Conservation (phyloP, 2,797 vertebrate species). For the Neopelma chrysocephalum region DNA sequence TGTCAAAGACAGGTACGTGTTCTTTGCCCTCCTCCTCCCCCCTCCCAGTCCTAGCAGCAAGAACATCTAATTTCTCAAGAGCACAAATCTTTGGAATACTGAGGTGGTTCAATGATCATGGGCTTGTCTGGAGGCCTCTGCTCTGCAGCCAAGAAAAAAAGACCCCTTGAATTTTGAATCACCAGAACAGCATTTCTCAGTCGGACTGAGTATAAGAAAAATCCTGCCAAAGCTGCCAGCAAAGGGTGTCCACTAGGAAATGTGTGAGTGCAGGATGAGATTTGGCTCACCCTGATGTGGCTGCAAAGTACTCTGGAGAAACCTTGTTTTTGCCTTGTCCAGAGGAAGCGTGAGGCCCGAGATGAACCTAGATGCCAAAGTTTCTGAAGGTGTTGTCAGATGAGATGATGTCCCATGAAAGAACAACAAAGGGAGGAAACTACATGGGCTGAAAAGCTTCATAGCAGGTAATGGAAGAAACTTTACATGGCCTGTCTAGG, state of each 20-base stretch:
- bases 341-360: accelerated
- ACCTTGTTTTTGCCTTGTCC: background rate
- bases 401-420: background rate
- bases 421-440: background rate
- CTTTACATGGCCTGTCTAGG: background rate
- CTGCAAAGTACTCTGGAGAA: background rate
- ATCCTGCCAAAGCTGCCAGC: background rate
- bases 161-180: background rate
- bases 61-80: background rate
- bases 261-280: too few species aligned
- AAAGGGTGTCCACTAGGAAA: background rate
- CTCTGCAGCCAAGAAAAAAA: background rate
- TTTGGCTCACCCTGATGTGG: background rate
- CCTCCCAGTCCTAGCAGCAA: background rate
- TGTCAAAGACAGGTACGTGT: background rate
- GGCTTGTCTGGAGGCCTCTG: background rate
- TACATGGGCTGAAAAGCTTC: background rate
- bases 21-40: background rate
- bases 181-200: background rate
- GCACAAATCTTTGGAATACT: background rate
- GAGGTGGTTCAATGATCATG: accelerated
- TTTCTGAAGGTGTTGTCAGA: background rate
- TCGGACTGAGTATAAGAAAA: background rate
- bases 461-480: background rate
- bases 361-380: background rate